Conservation (phyloP, 2,888 invertebrate genomes). For the Tribolium freemani region DNA sequence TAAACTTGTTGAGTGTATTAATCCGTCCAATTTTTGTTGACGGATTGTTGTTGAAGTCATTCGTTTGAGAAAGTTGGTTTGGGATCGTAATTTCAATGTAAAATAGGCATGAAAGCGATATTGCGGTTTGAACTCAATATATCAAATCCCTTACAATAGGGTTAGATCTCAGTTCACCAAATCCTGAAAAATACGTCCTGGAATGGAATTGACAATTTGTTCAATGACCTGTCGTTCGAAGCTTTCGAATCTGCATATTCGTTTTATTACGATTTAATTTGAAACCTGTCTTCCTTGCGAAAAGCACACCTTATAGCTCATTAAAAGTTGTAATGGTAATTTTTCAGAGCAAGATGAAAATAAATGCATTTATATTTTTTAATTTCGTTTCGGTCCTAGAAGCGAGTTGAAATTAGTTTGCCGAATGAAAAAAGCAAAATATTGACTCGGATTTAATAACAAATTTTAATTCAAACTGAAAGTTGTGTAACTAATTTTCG, state of each 20-base stretch:
- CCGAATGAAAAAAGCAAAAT: not conserved
- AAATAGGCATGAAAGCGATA: conserved; percentile 36
- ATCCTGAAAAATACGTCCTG: conserved; percentile 53
- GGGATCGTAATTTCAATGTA: conserved; percentile 21
- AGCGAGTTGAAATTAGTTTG: not conserved
- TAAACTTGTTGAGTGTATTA: no score
- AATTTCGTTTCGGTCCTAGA: not conserved
- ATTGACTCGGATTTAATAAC: conserved; percentile 3
- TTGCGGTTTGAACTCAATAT: conserved; percentile 44
- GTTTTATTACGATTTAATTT: conserved; percentile 39
- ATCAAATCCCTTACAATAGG: conserved; percentile 53
- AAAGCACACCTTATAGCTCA: not conserved
- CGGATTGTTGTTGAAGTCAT: no score
- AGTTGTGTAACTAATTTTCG: conserved; percentile 28
- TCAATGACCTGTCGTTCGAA: conserved; percentile 41
- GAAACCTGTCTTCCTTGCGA: conserved; percentile 1
- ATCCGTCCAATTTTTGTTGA: no score
- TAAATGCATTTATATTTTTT: not conserved
- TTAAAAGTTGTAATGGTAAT: conserved; percentile 4
- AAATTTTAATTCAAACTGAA: conserved; percentile 27
- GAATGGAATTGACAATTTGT: conserved; percentile 46
- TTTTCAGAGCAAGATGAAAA: not conserved
- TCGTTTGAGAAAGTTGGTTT: not conserved
- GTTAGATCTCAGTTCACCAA: conserved; percentile 52
- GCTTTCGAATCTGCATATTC: conserved; percentile 40